Base-by-base conservation (phyloP, 2,888 invertebrate species). In the Chromoteleia sp. region DNA sequence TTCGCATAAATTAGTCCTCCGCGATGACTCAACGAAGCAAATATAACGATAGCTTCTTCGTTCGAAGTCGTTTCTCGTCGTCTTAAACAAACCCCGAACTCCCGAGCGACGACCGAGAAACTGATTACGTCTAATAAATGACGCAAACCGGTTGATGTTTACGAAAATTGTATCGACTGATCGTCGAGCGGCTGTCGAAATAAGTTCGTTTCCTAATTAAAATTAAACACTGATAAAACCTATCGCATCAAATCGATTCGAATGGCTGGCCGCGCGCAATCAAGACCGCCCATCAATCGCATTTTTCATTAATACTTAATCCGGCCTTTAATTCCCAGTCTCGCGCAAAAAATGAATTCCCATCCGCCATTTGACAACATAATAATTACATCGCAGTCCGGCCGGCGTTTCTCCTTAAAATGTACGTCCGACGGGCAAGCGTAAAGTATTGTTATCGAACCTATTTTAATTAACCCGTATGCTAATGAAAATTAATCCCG, bases 291-390 rank as follows among this genome's bases (percentile, higher is more conserved):
- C 63, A 70, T 70, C 77, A 70, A 77, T 77, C 70, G 77, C 70
- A 70, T 77, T 77, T 68, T 77, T 77, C 77, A 77, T 77, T 77
- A 77, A 77, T 77, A 77, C 70, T 71, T 77, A 77, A 77, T 77
- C 77, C 77, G 58, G 48, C 54, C 63, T 71, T 77, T 77, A 70
- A 77, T 63, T 77, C 25, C 45, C 39, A 7, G 56, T 19, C 63
- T 29, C 50, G 70, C 45, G 48, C 29, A 54, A 52, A 76, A 41
- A 76, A 76, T 33, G 6, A 61, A 70, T 70, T 54, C 19, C 68
- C 67, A 70, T 70, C 70, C 70, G 14, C 70, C 70, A 25, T 77
- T 77, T 77, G 68, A 70, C 76, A 77, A 77, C 70, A 70, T 77
- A 61, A 77, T 77, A 77, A 77, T 77, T 70, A 77, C 68, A 77